Conservation (phyloP, 2,888 invertebrate genomes). For the Heterodera filipjevi region DNA sequence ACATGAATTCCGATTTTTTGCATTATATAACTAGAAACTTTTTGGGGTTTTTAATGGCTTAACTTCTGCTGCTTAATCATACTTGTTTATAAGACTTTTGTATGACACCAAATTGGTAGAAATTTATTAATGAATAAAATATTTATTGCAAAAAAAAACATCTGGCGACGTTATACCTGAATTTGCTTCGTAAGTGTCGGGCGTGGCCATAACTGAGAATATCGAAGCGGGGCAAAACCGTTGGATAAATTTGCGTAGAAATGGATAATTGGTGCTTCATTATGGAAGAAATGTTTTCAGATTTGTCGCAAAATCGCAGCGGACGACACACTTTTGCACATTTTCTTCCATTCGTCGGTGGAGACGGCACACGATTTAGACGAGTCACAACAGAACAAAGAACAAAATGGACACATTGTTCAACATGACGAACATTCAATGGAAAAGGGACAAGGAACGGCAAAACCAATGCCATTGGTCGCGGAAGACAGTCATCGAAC, state of each 20-base stretch:
- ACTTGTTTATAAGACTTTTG: too few relatives aligned
- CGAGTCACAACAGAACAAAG: neutral
- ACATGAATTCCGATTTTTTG: too few relatives aligned
- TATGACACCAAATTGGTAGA: too few relatives aligned
- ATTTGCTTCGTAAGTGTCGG: too few relatives aligned
- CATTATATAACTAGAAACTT: too few relatives aligned
- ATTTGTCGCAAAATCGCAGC: conserved; percentile 26
- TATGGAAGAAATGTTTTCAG: neutral
- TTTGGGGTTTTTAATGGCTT: too few relatives aligned
- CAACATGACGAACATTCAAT: neutral
- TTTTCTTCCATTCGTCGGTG: conserved; percentile 55
- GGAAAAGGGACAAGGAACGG: neutral
- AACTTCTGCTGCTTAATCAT: too few relatives aligned
- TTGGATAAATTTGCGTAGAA: neutral
- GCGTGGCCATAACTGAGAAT: neutral
- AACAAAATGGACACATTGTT: too few relatives aligned
- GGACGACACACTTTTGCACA: conserved; percentile 50
- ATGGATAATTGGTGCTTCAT: neutral
- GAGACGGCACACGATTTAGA: conserved; percentile 1
- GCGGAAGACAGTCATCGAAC: neutral
- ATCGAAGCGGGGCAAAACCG: neutral
- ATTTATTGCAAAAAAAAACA: too few relatives aligned
- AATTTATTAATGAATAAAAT: too few relatives aligned
- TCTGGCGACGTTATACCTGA: too few relatives aligned
- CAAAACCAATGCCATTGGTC: neutral